Evolutionary conservation across 1,140 invertebrate genomes (phyloP).

Genomic region (Myzus persicae): DNA sequence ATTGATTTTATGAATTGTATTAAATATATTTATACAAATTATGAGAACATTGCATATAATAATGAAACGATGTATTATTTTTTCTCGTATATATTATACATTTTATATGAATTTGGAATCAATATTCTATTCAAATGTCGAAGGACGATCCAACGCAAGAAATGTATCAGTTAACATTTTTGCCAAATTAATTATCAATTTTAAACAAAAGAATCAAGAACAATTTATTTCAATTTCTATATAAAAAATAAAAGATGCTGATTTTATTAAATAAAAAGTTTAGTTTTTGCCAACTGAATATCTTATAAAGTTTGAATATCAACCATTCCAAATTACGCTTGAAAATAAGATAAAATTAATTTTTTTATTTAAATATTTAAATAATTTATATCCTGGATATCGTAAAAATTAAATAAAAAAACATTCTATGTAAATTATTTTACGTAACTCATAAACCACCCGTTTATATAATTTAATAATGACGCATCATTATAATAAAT

Average conservation of each 20-base stretch:
- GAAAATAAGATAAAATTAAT: slow-evolving; percentile 20
- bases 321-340: slow-evolving; percentile 22
- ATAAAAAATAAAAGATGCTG: not conserved
- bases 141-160: not conserved
- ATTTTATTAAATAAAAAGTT: slow-evolving; percentile 36
- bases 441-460: slow-evolving; percentile 22
- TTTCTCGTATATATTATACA: not conserved
- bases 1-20: not conserved
- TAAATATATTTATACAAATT: not conserved
- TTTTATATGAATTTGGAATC: not conserved
- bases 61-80: not conserved
- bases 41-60: not conserved
- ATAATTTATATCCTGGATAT: slow-evolving; percentile 25
- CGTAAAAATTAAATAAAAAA: slow-evolving; percentile 31
- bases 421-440: slow-evolving; percentile 33
- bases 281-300: slow-evolving; percentile 32
- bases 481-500: not conserved
- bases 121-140: not conserved
- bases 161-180: not conserved
- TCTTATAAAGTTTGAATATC: slow-evolving; percentile 35
- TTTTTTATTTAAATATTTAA: slow-evolving; percentile 48
- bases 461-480: slow-evolving; percentile 42
- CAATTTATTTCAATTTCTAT: slow-evolving; percentile 29
- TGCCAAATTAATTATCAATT: slow-evolving; percentile 19
- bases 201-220: not conserved